phyloP scores from a whole-genome alignment of 64 coral and sea anemone genomes.

The Cladopsammia gracilis region DNA sequence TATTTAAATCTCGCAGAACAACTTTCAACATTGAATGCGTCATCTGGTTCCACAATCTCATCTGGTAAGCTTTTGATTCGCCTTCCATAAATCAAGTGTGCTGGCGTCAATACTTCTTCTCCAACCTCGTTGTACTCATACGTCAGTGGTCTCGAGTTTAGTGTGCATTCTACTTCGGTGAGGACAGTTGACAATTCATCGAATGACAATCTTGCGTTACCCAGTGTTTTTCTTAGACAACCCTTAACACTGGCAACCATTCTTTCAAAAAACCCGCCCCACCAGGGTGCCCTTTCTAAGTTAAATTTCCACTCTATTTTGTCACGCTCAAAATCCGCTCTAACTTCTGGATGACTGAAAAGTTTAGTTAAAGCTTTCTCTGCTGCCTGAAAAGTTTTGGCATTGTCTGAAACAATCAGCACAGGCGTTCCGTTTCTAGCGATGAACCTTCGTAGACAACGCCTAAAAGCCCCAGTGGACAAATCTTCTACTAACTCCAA shows the following conservation, averaged over 20 bases:
- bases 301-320: neutral
- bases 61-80: constrained; percentile 42
- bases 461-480: neutral
- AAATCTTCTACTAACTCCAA: constrained; percentile 60
- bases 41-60: constrained; percentile 56
- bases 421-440: constrained; percentile 19
- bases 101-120: no score
- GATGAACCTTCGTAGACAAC: constrained; percentile 35
- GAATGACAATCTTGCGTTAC: no score
- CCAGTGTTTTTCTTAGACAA: constrained; percentile 40
- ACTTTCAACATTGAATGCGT: neutral
- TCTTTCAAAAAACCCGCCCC: no score
- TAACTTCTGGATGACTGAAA: neutral
- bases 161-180: constrained; percentile 38
- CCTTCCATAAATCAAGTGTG: constrained; percentile 45
- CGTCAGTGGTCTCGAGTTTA: constrained; percentile 39
- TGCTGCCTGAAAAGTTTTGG: constrained; percentile 7
- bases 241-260: constrained; percentile 45
- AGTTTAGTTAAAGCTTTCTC: neutral
- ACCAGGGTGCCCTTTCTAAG: no score
- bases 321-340: no score
- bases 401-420: no score
- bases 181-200: constrained; percentile 52
- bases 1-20: constrained; percentile 48
- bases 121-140: constrained; percentile 64